phyloP scores from a whole-genome alignment of 2,113 vertebrate species.

The Pteropus alecto region DNA sequence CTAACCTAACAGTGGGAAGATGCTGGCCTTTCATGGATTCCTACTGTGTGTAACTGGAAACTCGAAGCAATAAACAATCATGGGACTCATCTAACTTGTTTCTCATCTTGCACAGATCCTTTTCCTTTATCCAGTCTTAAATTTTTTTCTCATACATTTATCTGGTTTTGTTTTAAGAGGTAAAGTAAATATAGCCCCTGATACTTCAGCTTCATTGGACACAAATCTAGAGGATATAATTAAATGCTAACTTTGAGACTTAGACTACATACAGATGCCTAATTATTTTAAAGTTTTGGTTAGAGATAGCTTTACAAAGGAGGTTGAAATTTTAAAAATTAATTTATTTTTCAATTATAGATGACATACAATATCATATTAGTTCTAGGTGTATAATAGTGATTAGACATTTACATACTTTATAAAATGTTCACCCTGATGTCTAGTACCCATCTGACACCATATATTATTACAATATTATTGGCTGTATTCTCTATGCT shows the following conservation, averaged over 20 bases:
- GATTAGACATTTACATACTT: neutral
- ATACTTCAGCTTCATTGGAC: neutral
- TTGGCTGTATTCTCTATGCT: neutral
- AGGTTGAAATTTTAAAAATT: neutral
- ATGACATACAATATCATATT: neutral
- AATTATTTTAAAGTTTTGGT: slow-evolving; percentile 5
- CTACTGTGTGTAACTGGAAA: neutral
- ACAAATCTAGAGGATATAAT: neutral
- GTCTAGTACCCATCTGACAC: neutral
- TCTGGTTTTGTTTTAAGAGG: neutral
- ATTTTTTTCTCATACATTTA: neutral
- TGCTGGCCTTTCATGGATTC: neutral
- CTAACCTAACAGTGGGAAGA: neutral
- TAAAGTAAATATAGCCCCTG: neutral
- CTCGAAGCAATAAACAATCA: neutral
- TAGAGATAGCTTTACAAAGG: neutral
- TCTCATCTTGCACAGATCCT: neutral
- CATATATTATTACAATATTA: neutral
- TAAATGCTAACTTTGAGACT: slow-evolving; percentile 6
- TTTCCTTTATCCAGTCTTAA: neutral
- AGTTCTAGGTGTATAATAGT: neutral
- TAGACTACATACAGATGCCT: neutral
- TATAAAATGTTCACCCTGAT: neutral
- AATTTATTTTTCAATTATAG: neutral
- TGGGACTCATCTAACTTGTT: neutral